phyloP scores from a whole-genome alignment of 2,797 vertebrate genomes.

The Hylomyscus alleni region DNA sequence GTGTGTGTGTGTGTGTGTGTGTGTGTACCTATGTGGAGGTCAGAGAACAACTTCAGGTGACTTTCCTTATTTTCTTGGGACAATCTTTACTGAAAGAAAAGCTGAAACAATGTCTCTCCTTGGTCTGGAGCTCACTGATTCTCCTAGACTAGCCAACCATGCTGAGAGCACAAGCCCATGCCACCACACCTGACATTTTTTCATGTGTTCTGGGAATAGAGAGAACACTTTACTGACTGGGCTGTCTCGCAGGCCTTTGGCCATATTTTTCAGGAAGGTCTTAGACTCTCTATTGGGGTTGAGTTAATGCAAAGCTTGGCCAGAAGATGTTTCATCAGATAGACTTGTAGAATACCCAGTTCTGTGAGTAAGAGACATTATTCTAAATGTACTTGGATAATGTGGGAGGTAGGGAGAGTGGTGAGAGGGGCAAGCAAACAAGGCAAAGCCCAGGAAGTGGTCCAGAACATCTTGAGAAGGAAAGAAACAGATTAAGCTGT shows the following conservation, averaged over 20 bases:
- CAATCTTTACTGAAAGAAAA: neutral
- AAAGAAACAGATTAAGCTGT: neutral
- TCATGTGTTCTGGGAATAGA: neutral
- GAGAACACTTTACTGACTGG: neutral
- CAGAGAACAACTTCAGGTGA: neutral
- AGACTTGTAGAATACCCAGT: neutral
- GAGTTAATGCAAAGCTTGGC: neutral
- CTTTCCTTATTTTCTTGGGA: neutral
- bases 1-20: neutral
- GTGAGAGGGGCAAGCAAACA: neutral
- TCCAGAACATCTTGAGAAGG: neutral
- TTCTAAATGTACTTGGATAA: conserved; percentile 30
- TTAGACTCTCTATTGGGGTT: neutral
- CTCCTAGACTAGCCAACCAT: neutral
- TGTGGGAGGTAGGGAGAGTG: neutral
- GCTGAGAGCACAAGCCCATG: rapidly evolving
- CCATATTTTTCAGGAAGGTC: neutral
- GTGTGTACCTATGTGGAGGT: neutral
- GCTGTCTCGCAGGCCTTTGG: neutral
- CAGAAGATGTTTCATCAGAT: conserved; percentile 28
- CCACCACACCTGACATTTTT: neutral
- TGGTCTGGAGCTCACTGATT: neutral
- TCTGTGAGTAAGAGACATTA: neutral
- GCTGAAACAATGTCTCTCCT: neutral
- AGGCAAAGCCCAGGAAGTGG: neutral